Evolutionary conservation across 2,888 invertebrate species (phyloP), one percentile per base, ranked within the genome.

Genomic region (Pammene aurita): DNA sequence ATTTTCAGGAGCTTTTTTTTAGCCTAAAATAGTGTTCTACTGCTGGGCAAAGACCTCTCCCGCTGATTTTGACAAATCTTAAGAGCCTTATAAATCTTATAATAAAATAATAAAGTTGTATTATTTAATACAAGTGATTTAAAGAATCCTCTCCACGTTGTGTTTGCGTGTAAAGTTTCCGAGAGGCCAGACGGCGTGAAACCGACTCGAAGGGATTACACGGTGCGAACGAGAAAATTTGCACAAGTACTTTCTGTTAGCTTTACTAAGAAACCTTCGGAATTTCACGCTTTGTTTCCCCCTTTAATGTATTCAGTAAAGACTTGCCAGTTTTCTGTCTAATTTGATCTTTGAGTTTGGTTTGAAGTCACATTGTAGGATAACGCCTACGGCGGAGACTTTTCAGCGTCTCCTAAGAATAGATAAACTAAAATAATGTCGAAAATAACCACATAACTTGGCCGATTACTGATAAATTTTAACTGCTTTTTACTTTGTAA

Each of bases 161-260:
- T 72, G 73, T 50, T 26, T 76, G 74, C 80, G 58, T 66, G 57
- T 72, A 80, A 84, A 80, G 79, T 85, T 84, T 67, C 38, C 66
- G 74, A 67, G 58, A 71, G 77, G 77, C 78, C 77, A 83, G 82
- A 83, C 82, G 74, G 79, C 77, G 82, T 76, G 80, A 80, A 83
- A 81, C 83, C 82, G 69, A 80, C 72, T 77, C 74, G 75, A 76
- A 78, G 76, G 80, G 79, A 83, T 84, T 83, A 84, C 82, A 79
- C 77, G 79, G 80, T 80, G 81, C 79, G 79, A 84, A 84, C 80
- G 79, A 79, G 79, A 77, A 79, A 80, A 82, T 83, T 83, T 77
- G 67, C 75, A 74, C 77, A 78, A 77, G 72, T 72, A 71, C 71
- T 73, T 66, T 58, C 46, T 66, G 70, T 71, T 71, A 63, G 67